phyloP scores from a whole-genome alignment of 2,113 vertebrate species.

The Potamarius usumacintae region DNA sequence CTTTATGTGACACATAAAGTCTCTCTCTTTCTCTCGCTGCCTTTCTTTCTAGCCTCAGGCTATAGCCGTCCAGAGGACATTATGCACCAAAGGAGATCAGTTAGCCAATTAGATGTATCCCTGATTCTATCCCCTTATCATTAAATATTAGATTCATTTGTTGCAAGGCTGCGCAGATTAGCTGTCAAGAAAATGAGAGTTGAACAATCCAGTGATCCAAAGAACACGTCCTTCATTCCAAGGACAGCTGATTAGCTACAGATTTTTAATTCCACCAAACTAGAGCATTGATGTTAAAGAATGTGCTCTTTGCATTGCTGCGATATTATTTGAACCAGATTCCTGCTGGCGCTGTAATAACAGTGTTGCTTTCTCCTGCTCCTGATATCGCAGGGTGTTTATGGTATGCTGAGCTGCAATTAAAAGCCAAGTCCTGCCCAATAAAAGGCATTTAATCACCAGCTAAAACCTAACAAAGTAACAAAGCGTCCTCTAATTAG shows the following conservation, averaged over 20 bases:
- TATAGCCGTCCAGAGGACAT: constrained; percentile 67
- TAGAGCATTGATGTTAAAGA: constrained; percentile 56
- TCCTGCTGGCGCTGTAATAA: not conserved
- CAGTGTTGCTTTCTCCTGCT: not conserved
- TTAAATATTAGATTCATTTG: constrained; percentile 57
- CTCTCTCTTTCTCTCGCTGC: constrained; percentile 56
- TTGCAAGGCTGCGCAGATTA: constrained; percentile 50
- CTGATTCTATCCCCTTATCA: constrained; percentile 62
- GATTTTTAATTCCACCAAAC: constrained; percentile 69
- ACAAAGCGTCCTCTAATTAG: constrained; percentile 75
- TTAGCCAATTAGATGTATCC: constrained; percentile 70
- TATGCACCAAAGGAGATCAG: constrained; percentile 68
- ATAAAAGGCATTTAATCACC: constrained; percentile 70
- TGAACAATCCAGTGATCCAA: constrained; percentile 52
- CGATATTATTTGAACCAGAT: constrained; percentile 46
- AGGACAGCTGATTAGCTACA: constrained; percentile 56
- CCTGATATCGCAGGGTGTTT: constrained; percentile 51
- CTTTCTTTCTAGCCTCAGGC: constrained; percentile 62
- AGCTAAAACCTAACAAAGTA: constrained; percentile 70
- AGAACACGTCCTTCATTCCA: constrained; percentile 63
- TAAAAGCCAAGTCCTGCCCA: constrained; percentile 59
- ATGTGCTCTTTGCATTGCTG: not conserved
- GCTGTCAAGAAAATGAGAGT: constrained; percentile 62
- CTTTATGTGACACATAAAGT: constrained; percentile 63
- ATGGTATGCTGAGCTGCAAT: constrained; percentile 59